Evolutionary conservation across 2,113 vertebrate genomes (phyloP), one percentile per base, ranked within the genome.

Genomic region (Emydura subglobosa): DNA sequence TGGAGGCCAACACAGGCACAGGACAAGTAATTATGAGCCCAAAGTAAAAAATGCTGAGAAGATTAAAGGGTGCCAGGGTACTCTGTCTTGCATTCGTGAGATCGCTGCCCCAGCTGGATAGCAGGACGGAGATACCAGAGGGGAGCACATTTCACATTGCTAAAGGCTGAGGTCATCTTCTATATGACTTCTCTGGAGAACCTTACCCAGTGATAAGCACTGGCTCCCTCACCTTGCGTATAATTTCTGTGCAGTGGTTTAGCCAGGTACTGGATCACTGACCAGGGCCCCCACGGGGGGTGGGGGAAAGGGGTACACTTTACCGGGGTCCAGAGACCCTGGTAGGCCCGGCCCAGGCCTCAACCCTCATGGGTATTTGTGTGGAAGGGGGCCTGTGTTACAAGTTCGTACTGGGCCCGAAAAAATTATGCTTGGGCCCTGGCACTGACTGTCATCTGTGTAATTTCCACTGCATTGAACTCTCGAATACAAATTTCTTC

Each of bases 121-220:
- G 42, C 87, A 54, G 1, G 27, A 39, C 0, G 5, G 39, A 65
- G 27, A 16, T 47, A 16, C 53, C 27, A 9, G 47, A 82, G 31
- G 55, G 24, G 21, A 34, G 2, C 19, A 1, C 3, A 59, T 44
- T 11, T 2, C 19, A 1, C 3, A 59, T 44, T 11, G 11, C 7
- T 50, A 19, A 12, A 10, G 14, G 0, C 16, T 42, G 57, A 76
- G 22, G 5, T 2, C 68, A 34, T 6, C 50, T 24, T 44, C 85
- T 51, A 17, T 1, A 0, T 6, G 24, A 6, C 17, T 7, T 39
- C 50, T 25, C 19, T 2, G 68, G 0, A 0, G 3, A 2, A 0
- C 1, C 12, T 51, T 51, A 80, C 80, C 42, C 51, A 1, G 0
- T n/a, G 74, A 12, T 22, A 81, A 76, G 10, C 72, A 76, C 22